Percentiles rank a stretch among this genome's conserved stretches.
Conservation (phyloP, 2,113 vertebrate genomes). For the Phainopepla nitens region DNA sequence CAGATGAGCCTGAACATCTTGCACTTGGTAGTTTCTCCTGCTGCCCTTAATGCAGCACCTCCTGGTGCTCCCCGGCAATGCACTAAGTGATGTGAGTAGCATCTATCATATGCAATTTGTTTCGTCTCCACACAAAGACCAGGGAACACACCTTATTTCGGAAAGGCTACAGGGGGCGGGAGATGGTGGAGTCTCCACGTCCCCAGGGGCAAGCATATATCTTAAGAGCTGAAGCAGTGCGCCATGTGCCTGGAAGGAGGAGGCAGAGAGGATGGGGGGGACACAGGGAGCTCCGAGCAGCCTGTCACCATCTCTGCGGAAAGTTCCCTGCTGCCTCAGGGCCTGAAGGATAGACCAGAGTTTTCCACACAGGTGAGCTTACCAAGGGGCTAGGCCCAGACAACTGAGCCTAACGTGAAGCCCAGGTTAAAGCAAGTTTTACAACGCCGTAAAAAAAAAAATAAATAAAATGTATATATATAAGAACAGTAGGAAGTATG, state of each 20-base stretch:
- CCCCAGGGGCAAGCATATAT: background rate
- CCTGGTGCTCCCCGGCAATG: background rate
- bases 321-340: slow-evolving; percentile 35
- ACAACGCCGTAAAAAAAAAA: background rate
- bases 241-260: background rate
- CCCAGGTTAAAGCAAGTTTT: background rate
- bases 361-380: background rate
- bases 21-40: background rate
- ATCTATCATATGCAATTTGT: background rate
- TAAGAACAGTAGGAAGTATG: background rate
- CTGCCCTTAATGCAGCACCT: background rate
- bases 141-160: background rate
- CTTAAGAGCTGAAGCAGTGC: background rate
- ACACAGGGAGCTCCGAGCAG: background rate
- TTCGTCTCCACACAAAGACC: background rate
- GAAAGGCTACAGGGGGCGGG: background rate
- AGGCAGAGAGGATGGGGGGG: background rate
- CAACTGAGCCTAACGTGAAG: background rate
- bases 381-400: background rate
- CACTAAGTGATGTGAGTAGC: background rate
- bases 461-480: too few relatives aligned
- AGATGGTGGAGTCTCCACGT: background rate
- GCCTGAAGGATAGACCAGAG: background rate
- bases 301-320: background rate
- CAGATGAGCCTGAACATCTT: background rate